Evolutionary conservation across 1,140 invertebrate genomes (phyloP), one percentile per base, ranked within the genome.

Genomic region (Temnothorax nylanderi): DNA sequence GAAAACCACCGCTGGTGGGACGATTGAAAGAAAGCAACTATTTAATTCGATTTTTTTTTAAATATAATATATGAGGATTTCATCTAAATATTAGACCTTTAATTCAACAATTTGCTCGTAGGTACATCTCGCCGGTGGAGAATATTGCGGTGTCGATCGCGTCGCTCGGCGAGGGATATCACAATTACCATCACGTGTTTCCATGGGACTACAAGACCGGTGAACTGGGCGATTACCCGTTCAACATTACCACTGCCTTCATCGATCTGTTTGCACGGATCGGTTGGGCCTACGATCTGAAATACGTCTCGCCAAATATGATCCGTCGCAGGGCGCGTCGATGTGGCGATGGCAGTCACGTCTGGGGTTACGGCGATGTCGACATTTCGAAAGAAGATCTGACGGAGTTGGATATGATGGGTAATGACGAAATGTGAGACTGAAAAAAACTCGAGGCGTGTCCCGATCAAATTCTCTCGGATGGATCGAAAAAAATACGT

Each of bases 171-270:
- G 98, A 98, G 94, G 98, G 98, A 34, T 99, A 98, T 97, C 98
- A 99, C 94, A 99, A 99, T 95, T 99, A 98, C 95, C 99, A 99
- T 93, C 99, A 99, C 93, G 98, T 98, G 0, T 97, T 97, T 81
- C 98, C 98, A 0, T 98, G 97, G 96, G 99, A 99, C 93, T 99
- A 99, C 93, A 97, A 97, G 90, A 98, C 98, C 0, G 97, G 97
- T 1, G 98, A 99, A 91, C 95, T 98, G 2, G 97, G 97, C 1
- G 94, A 96, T 62, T 96, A 96, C 75, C 94, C 93, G 10, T 95
- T 97, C 60, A 98, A 98, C 90, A 90, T 97, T 1, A 97, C 97
- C 0, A 98, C 97, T 0, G 96, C 91, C 0, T 97, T 98, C 87
- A 98, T 98, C 62, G 97, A 98, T 88, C 94, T 96, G 1, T 98